Evolutionary conservation across 2,888 invertebrate species (phyloP).

Genomic region (Apodemia hepburni): DNA sequence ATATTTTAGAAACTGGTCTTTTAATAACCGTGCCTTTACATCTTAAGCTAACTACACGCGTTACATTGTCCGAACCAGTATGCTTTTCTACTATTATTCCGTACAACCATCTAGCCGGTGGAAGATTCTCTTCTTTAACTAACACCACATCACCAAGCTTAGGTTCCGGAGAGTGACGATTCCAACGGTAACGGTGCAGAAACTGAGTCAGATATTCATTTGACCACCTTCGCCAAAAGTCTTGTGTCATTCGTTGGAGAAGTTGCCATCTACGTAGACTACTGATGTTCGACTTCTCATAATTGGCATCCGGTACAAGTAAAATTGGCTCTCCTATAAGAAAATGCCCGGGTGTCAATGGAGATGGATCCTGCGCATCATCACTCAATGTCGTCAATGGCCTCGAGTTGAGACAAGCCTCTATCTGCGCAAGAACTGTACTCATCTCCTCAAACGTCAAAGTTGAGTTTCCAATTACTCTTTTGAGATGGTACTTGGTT

Average conservation of each 20-base stretch:
- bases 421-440: conserved; percentile 29
- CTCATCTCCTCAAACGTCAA: conserved; percentile 29
- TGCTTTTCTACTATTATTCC: conserved; percentile 26
- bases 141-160: conserved; percentile 29
- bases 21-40: conserved; percentile 2
- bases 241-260: conserved; percentile 29
- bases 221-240: conserved; percentile 32
- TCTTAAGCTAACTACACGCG: neutral
- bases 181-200: conserved; percentile 29
- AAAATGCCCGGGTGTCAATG: conserved; percentile 32
- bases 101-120: conserved; percentile 22
- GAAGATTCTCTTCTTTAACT: conserved; percentile 30
- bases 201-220: conserved; percentile 26
- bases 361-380: conserved; percentile 24
- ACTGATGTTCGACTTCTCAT: conserved; percentile 23
- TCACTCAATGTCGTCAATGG: conserved; percentile 18
- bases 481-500: conserved; percentile 20
- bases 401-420: conserved; percentile 32
- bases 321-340: conserved; percentile 31
- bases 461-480: conserved; percentile 14
- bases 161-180: conserved; percentile 24
- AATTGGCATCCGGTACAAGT: conserved; percentile 24
- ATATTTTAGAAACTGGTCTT: neutral
- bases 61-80: neutral
- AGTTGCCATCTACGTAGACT: conserved; percentile 29